Evolutionary conservation across 2,113 vertebrate genomes (phyloP).

Genomic region (Spilogale gracilis): DNA sequence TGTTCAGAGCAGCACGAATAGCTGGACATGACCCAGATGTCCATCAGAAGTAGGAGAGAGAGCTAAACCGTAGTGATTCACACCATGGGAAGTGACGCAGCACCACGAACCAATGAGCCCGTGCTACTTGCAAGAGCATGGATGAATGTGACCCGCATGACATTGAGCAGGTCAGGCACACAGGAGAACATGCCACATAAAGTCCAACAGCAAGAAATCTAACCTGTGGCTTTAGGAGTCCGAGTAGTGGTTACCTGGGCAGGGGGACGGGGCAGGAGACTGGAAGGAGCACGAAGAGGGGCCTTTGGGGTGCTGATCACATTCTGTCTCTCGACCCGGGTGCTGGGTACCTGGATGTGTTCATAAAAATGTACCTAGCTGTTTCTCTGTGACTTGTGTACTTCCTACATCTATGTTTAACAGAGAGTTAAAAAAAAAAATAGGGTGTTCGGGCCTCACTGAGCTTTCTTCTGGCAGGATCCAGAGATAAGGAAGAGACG

Average conservation of each 20-base stretch:
- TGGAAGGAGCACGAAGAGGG: accelerated
- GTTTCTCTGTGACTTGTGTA: background rate
- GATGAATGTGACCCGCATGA: too few relatives aligned
- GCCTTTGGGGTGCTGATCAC: background rate
- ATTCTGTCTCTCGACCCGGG: background rate
- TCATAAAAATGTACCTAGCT: background rate
- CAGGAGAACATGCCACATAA: background rate
- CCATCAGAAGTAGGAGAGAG: background rate
- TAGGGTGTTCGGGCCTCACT: background rate
- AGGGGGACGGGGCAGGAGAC: background rate
- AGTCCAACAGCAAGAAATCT: background rate
- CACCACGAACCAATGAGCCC: background rate
- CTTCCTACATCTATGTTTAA: background rate
- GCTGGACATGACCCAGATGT: background rate
- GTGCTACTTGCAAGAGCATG: accelerated
- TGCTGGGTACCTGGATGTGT: background rate
- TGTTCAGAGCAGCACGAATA: background rate
- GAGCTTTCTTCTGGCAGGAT: conserved; percentile 49
- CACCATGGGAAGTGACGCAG: background rate
- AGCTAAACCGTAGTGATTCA: background rate
- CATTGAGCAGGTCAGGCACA: background rate
- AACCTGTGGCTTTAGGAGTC: background rate
- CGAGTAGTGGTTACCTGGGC: too few relatives aligned
- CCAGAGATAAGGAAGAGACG: conserved; percentile 66
- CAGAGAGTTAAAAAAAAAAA: background rate